Percentiles rank a stretch among this genome's conserved stretches.
Conservation (phyloP, 2,888 invertebrate species). For the Trypoxylon attenuatum region DNA sequence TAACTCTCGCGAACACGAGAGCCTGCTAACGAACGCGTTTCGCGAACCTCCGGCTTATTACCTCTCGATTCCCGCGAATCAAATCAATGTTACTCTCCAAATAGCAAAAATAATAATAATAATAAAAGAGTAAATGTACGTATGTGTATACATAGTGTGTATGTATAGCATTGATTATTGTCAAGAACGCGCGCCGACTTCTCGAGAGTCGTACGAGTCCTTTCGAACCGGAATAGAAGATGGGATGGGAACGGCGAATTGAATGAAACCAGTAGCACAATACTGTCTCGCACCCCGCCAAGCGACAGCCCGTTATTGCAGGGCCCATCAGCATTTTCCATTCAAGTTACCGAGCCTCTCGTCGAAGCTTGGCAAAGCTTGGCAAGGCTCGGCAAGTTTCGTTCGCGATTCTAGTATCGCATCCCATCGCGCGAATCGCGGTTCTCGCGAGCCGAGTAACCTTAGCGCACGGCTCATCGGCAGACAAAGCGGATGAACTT, state of each 20-base stretch:
- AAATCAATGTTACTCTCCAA: not conserved
- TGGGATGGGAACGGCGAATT: slow-evolving; percentile 36
- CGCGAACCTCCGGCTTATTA: not conserved
- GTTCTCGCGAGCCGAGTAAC: not conserved
- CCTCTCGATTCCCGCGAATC: not conserved
- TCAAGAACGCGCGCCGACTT: not conserved
- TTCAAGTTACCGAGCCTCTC: slow-evolving; percentile 5
- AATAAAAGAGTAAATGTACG: not conserved
- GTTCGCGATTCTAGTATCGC: not conserved
- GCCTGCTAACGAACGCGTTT: not conserved
- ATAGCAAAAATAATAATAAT: not conserved
- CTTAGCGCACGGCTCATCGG: not conserved
- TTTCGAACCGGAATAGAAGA: slow-evolving; percentile 2
- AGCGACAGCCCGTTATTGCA: slow-evolving; percentile 4
- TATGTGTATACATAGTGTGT: not conserved
- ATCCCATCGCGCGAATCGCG: not conserved
- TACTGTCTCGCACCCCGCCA: slow-evolving; percentile 22
- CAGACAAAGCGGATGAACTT: slow-evolving; percentile 1
- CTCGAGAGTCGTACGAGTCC: not conserved
- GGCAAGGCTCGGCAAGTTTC: not conserved
- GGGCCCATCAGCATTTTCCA: slow-evolving; percentile 17
- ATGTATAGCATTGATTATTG: not conserved
- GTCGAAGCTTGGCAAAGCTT: not conserved
- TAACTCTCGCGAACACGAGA: not conserved
- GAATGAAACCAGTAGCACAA: slow-evolving; percentile 48